Evolutionary conservation across 2,113 vertebrate species (phyloP).

Genomic region (Brachyhypopomus occidentalis): DNA sequence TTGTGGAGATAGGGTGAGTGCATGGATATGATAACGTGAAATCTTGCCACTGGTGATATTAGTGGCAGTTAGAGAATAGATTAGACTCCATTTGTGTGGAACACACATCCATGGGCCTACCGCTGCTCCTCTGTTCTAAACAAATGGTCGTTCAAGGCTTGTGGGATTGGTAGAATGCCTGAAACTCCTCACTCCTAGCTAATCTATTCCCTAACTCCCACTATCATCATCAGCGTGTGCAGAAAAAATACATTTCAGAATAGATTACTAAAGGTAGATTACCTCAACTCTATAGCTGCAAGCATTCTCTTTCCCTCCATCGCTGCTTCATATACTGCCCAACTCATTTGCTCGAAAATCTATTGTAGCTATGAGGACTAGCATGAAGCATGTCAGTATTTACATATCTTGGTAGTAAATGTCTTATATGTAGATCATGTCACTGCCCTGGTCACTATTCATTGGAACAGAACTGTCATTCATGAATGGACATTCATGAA

Average conservation of each 20-base stretch:
- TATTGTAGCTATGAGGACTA: not conserved
- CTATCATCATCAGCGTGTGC: conserved; percentile 4
- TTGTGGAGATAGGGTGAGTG: too few relatives aligned
- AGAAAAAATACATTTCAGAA: not conserved
- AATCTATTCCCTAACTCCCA: too few relatives aligned
- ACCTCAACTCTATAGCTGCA: not conserved
- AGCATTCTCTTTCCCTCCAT: not conserved
- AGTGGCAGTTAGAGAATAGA: too few relatives aligned
- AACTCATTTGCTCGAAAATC: not conserved
- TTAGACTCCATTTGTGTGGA: too few relatives aligned
- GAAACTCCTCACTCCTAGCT: too few relatives aligned
- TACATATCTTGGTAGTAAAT: not conserved
- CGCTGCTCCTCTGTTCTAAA: too few relatives aligned
- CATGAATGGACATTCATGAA: not conserved
- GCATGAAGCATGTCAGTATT: conserved; percentile 1
- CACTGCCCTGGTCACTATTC: not conserved
- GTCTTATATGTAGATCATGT: not conserved
- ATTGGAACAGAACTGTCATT: not conserved
- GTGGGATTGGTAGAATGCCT: too few relatives aligned
- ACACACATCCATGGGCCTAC: too few relatives aligned
- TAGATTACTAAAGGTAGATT: not conserved
- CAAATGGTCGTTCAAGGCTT: too few relatives aligned
- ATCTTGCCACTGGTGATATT: too few relatives aligned
- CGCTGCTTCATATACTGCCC: not conserved
- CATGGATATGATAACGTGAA: too few relatives aligned